Conservation (phyloP, 2,113 vertebrate genomes). For the Numida meleagris region DNA sequence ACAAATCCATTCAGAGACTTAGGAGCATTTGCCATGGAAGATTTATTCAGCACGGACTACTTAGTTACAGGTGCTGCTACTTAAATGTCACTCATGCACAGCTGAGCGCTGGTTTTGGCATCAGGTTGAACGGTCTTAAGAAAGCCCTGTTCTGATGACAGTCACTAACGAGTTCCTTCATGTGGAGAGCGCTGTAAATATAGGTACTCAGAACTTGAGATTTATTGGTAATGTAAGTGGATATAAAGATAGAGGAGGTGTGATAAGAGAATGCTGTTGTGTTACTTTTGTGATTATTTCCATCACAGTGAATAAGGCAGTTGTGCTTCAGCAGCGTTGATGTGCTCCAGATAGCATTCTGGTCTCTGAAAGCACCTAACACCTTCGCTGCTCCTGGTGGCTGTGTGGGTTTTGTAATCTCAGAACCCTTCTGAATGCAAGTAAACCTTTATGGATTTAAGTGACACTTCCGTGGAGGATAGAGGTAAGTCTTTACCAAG, state of each 20-base stretch:
- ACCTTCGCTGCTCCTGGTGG: background rate
- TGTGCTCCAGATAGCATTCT: background rate
- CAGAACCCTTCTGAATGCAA: background rate
- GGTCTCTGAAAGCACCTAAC: background rate
- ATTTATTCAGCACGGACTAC: background rate
- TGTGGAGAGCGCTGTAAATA: background rate
- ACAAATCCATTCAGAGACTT: background rate
- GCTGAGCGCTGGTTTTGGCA: background rate
- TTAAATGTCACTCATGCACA: background rate
- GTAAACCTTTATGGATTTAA: background rate
- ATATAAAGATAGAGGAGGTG: background rate
- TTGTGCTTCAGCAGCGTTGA: background rate
- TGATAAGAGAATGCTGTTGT: background rate
- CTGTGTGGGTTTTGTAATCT: background rate
- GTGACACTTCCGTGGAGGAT: background rate
- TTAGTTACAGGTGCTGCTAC: background rate
- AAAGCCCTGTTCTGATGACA: background rate
- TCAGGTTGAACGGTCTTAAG: background rate
- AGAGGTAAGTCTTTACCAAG: background rate
- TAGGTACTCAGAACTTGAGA: background rate
- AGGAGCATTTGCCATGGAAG: background rate
- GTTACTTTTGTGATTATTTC: background rate
- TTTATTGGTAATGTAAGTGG: background rate
- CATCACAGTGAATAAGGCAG: background rate
- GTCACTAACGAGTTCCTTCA: background rate